These are phyloP conservation scores for Styela clava DNA, from an alignment of 23 tunicate species.

Conservation along the genomic window DNA sequence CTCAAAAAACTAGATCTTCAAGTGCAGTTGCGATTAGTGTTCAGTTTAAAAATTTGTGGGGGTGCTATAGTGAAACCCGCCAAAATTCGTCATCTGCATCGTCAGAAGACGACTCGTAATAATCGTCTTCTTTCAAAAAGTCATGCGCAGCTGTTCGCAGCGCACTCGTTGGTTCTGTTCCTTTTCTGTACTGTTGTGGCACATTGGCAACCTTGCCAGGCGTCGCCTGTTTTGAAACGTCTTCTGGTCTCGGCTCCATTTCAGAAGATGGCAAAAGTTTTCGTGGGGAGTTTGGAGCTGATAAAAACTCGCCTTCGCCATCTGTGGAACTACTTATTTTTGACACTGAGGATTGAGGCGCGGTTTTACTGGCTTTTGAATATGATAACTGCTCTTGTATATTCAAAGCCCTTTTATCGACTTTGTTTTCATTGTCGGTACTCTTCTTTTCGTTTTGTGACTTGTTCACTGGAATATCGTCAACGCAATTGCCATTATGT, in stretches of 20 bases:
- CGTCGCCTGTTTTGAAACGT: not conserved
- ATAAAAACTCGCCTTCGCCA: conserved; percentile 22
- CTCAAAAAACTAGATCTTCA: not conserved
- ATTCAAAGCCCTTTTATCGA: not conserved
- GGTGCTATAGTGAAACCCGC: not conserved
- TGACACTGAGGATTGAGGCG: not conserved
- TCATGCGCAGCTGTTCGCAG: conserved; percentile 4
- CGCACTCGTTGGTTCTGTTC: not conserved
- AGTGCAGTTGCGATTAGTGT: not conserved
- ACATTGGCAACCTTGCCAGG: conserved; percentile 2
- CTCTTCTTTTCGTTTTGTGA: no score
- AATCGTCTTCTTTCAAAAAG: conserved; percentile 23
- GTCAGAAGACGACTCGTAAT: not conserved
- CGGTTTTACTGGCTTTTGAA: not conserved
- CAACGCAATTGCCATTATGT: not conserved
- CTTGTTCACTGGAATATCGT: not conserved
- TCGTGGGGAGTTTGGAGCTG: conserved; percentile 15
- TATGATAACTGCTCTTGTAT: not conserved
- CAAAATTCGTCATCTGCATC: conserved; percentile 23
- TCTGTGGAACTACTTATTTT: not conserved
- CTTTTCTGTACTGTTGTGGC: not conserved
- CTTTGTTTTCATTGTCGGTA: not conserved
- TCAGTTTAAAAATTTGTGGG: not conserved
- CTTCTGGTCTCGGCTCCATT: not conserved
- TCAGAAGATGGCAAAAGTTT: no score